Percentiles rank a stretch among this genome's conserved stretches.
phyloP scores from a whole-genome alignment of 1,140 invertebrate genomes.

The Nasonia giraulti region DNA sequence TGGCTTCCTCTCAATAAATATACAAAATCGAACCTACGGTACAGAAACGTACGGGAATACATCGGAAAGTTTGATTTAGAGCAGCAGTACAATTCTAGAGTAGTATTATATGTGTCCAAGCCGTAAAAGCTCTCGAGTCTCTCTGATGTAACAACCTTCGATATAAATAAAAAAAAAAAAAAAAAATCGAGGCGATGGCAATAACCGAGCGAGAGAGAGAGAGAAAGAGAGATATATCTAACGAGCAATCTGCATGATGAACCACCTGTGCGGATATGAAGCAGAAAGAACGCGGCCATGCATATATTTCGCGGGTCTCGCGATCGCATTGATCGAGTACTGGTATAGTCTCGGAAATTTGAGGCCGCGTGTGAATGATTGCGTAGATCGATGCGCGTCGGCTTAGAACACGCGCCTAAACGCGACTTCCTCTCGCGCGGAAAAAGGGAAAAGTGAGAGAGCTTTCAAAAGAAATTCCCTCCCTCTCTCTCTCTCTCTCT shows the following conservation, averaged over 20 bases:
- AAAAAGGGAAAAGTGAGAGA: background rate
- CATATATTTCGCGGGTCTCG: background rate
- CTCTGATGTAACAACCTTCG: too few relatives aligned
- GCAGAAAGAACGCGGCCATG: background rate
- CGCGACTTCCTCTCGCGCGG: background rate
- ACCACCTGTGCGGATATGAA: background rate
- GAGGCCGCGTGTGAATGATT: too few relatives aligned
- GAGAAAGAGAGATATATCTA: background rate
- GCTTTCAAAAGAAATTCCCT: slow-evolving; percentile 2
- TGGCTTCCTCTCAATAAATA: background rate
- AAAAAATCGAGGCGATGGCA: too few relatives aligned
- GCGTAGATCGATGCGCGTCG: background rate
- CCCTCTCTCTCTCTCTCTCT: background rate
- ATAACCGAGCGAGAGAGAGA: background rate
- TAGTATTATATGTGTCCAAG: background rate
- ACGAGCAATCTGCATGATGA: background rate
- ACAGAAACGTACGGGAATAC: background rate
- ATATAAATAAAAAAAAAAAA: too few relatives aligned
- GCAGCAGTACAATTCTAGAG: background rate
- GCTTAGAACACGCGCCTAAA: background rate
- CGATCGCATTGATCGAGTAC: background rate
- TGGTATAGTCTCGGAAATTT: too few relatives aligned
- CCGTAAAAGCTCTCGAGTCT: background rate
- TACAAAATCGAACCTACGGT: background rate
- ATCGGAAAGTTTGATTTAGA: background rate